Conservation (phyloP, 2,888 invertebrate genomes). For the Chymomyza amoena region DNA sequence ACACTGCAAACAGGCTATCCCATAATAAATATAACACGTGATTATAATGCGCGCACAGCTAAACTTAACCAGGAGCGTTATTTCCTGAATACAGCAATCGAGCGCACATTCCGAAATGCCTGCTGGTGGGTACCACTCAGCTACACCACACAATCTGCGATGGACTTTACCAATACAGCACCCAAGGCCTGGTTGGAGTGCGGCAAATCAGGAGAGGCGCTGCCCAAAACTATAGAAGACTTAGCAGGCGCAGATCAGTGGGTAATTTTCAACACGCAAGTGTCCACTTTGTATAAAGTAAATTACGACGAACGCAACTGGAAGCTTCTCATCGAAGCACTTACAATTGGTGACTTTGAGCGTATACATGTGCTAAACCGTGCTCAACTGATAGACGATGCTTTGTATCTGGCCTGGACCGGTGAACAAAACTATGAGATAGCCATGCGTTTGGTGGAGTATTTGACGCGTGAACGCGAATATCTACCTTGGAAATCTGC, state of each 20-base stretch:
- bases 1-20: constrained; percentile 92
- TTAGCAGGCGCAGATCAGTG: constrained; percentile 81
- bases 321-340: constrained; percentile 82
- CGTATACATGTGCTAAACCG: constrained; percentile 85
- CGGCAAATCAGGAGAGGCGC: constrained; percentile 42
- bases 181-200: constrained; percentile 82
- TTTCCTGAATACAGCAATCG: constrained; percentile 69
- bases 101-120: constrained; percentile 50
- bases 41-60: constrained; percentile 81
- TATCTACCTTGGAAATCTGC: constrained; percentile 81
- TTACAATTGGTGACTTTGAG: constrained; percentile 80
- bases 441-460: constrained; percentile 81
- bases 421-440: constrained; percentile 84
- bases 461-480: constrained; percentile 79
- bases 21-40: constrained; percentile 83
- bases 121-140: constrained; percentile 85
- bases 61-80: constrained; percentile 81
- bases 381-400: constrained; percentile 90
- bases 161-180: constrained; percentile 80
- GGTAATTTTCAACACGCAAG: constrained; percentile 86
- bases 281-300: constrained; percentile 86
- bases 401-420: constrained; percentile 83
- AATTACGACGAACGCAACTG: constrained; percentile 89
- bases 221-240: constrained; percentile 66
- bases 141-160: constrained; percentile 79